Evolutionary conservation across 2,113 vertebrate species (phyloP).

Genomic region (Urocynchramus pylzowi): DNA sequence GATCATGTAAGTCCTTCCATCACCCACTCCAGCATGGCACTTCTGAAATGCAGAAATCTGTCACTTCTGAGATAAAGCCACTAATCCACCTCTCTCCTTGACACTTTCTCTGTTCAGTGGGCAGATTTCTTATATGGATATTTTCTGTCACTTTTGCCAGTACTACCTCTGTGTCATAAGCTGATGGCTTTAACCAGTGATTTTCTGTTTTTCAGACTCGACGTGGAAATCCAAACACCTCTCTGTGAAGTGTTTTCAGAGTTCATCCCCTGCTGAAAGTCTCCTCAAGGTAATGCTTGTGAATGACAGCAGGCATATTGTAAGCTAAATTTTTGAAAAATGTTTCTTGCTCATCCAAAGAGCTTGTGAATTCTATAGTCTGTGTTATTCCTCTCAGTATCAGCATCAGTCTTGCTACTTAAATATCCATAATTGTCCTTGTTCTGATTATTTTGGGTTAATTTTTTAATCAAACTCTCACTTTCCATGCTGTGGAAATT

Average conservation of each 20-base stretch:
- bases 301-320: slow-evolving; percentile 22
- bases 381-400: not conserved
- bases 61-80: slow-evolving; percentile 72
- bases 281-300: slow-evolving; percentile 70
- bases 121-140: slow-evolving; percentile 61
- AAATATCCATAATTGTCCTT: not conserved
- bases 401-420: not conserved
- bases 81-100: slow-evolving; percentile 71
- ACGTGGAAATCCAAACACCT: slow-evolving; percentile 34
- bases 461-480: not conserved
- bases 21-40: slow-evolving; percentile 53
- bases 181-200: slow-evolving; percentile 72
- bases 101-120: slow-evolving; percentile 59
- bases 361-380: not conserved
- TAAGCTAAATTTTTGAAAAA: slow-evolving; percentile 39
- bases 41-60: slow-evolving; percentile 73
- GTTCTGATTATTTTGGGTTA: not conserved
- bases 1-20: slow-evolving; percentile 53
- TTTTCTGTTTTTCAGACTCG: slow-evolving; percentile 73
- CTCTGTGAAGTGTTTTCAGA: slow-evolving; percentile 52
- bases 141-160: slow-evolving; percentile 67
- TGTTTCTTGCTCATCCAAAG: slow-evolving; percentile 20
- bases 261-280: slow-evolving; percentile 54
- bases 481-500: not conserved
- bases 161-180: slow-evolving; percentile 68